Percentiles rank a stretch among this genome's conserved stretches.
Evolutionary conservation across 2,888 invertebrate genomes (phyloP).

Genomic region (Allolobophora icterica): DNA sequence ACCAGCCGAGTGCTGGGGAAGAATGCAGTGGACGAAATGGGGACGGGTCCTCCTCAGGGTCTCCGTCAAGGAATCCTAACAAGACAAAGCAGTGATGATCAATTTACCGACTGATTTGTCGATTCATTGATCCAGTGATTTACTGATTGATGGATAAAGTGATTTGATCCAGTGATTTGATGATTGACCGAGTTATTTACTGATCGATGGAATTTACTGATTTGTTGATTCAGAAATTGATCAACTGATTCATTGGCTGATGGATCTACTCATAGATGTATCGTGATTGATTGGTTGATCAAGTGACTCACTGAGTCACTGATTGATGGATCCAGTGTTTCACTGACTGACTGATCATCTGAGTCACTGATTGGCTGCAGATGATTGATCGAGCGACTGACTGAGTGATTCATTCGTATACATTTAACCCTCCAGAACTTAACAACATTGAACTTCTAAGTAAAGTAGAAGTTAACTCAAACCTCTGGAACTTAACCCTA

Average conservation of each 20-base stretch:
- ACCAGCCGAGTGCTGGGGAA: constrained; percentile 81
- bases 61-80: constrained; percentile 86
- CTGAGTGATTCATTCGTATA: no score
- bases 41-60: constrained; percentile 84
- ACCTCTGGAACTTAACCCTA: no score
- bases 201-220: no score
- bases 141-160: neutral
- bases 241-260: neutral
- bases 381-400: no score
- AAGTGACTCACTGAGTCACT: no score
- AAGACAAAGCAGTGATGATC: neutral
- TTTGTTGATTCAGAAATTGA: neutral
- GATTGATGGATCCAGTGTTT: no score
- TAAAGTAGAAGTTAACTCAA: no score
- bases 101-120: neutral
- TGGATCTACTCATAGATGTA: no score
- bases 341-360: no score
- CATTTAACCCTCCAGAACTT: no score
- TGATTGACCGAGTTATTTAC: neutral
- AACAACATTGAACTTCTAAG: no score
- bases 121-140: neutral
- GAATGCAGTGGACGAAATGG: constrained; percentile 84
- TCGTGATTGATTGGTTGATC: neutral
- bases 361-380: no score
- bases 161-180: neutral